Conservation (phyloP, 2,113 vertebrate genomes). For the Alectura lathami region DNA sequence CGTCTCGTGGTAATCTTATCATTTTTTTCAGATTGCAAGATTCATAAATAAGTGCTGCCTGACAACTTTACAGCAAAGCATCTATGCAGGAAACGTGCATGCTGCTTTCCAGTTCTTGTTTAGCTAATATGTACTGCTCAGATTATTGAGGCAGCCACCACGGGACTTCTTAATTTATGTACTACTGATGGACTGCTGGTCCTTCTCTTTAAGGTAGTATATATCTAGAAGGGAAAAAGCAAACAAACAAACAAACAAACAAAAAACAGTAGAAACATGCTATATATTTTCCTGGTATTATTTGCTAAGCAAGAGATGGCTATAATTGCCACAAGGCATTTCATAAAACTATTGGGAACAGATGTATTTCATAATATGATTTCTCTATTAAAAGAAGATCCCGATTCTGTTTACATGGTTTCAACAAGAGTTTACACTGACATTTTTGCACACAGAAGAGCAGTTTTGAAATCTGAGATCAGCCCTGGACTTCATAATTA, state of each 20-base stretch:
- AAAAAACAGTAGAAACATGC: neutral
- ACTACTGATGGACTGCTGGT: conserved; percentile 1
- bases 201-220: neutral
- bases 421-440: neutral
- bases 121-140: neutral
- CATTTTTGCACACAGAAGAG: neutral
- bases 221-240: neutral
- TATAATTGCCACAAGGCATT: conserved; percentile 22
- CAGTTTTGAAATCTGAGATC: neutral
- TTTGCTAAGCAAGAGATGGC: neutral
- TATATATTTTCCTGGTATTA: neutral
- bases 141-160: neutral
- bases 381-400: conserved; percentile 4
- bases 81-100: neutral
- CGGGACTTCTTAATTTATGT: conserved; percentile 3
- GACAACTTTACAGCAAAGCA: neutral
- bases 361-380: neutral
- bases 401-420: neutral
- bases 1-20: conserved; percentile 22
- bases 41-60: neutral
- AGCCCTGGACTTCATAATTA: neutral
- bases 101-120: neutral
- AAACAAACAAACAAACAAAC: too few relatives aligned
- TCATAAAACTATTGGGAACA: conserved; percentile 5
- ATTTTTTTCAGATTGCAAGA: neutral